Evolutionary conservation across 2,113 vertebrate species (phyloP).

Genomic region (Perca fluviatilis): DNA sequence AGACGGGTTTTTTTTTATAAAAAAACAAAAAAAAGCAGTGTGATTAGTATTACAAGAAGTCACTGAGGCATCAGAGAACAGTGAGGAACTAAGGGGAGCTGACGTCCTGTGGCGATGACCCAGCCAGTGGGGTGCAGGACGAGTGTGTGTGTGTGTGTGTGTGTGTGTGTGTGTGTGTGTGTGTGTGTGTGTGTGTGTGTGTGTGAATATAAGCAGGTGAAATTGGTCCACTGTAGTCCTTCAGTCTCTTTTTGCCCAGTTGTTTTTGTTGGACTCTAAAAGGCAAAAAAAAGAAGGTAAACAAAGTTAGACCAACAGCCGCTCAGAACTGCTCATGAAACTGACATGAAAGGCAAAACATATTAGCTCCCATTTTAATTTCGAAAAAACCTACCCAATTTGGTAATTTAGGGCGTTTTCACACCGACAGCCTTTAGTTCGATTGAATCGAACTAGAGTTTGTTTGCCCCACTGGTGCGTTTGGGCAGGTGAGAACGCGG

Average conservation of each 20-base stretch:
- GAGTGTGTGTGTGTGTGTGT: slow-evolving; percentile 45
- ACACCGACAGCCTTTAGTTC: too few species aligned
- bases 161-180: slow-evolving; percentile 33
- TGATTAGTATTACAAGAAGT: slow-evolving; percentile 81
- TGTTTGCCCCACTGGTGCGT: too few species aligned
- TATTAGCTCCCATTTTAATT: not conserved
- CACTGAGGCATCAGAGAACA: slow-evolving; percentile 79
- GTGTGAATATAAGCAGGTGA: slow-evolving; percentile 43
- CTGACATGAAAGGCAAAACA: not conserved
- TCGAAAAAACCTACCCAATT: not conserved
- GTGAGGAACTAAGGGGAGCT: slow-evolving; percentile 51
- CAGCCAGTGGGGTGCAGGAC: slow-evolving; percentile 81
- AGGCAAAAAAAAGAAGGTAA: slow-evolving; percentile 8
- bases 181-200: slow-evolving; percentile 45
- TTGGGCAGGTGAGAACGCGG: too few species aligned
- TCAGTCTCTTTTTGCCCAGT: slow-evolving; percentile 73
- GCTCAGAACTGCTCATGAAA: not conserved
- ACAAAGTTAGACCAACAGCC: not conserved
- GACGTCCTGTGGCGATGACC: slow-evolving; percentile 73
- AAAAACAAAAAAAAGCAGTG: slow-evolving; percentile 79
- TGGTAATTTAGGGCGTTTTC: not conserved
- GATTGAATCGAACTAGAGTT: too few species aligned
- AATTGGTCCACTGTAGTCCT: slow-evolving; percentile 71
- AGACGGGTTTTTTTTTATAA: slow-evolving; percentile 46
- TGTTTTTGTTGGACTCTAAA: slow-evolving; percentile 66